Evolutionary conservation across 2,888 invertebrate genomes (phyloP), one percentile per base, ranked within the genome.

Genomic region (Rugalucina vietnamica): DNA sequence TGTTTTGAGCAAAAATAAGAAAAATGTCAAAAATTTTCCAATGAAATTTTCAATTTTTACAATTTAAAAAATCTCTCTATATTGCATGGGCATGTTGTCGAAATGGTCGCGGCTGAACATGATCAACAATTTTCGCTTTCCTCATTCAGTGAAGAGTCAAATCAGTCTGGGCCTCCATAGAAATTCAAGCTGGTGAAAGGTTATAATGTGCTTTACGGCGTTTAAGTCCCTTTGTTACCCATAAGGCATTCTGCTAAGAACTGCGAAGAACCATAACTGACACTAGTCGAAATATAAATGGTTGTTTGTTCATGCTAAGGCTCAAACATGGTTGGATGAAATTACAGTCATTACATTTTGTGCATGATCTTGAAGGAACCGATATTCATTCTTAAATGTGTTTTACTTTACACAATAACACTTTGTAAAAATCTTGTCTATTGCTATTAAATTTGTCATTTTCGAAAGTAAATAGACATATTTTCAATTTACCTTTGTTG

Each of bases 401-500:
- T 57, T 57, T 57, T 57, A 32, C 65, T 18, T 65, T 34, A 65
- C 65, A 65, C 65, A 65, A 60, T 60, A 60, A 60, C 29, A 27
- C 60, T 60, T 60, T 60, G 60, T 60, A 24, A 27, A 60, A 60
- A 60, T 60, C 60, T 60, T 60, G 29, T 60, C 60, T 60, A 24
- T 60, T 21, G 54, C 54, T 54, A 54, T 54, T 54, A 21, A 54
- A 21, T 60, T 18, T 60, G 60, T 60, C 29, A 60, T 4, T 54
- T 54, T 54, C 24, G n/a, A 54, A 54, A 54, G 54, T 54, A 54
- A 54, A 54, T 54, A 54, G 21, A 21, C 8, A 54, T 54, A 54
- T 54, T 54, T 54, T 54, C 54, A 18, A 54, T n/a, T 54, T 54
- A n/a, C 4, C 10, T 24, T 54, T 54, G 18, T 54, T 24, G 24